phyloP scores from a whole-genome alignment of 1,140 invertebrate genomes.

The Gryon sp. region DNA sequence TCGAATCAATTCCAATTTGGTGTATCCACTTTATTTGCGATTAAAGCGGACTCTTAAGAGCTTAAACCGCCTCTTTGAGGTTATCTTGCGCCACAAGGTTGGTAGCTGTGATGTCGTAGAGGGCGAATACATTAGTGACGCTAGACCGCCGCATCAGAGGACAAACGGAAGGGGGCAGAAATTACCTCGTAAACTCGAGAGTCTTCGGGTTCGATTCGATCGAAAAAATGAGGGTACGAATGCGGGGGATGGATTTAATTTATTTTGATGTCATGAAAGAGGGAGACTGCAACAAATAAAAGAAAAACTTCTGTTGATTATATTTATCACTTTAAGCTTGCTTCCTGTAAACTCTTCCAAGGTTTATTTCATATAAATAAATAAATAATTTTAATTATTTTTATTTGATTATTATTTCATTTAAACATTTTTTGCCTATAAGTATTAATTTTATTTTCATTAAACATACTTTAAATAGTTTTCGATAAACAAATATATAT shows the following conservation, averaged over 20 bases:
- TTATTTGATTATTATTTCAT: constrained; percentile 47
- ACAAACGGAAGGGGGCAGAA: constrained; percentile 42
- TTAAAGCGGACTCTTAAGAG: constrained; percentile 63
- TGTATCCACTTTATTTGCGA: constrained; percentile 61
- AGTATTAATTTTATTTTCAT: too few relatives aligned
- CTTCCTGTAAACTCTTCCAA: constrained; percentile 35
- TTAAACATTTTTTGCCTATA: too few relatives aligned
- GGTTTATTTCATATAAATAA: too few relatives aligned
- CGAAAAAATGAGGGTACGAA: constrained; percentile 64
- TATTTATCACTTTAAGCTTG: constrained; percentile 57
- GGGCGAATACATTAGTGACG: constrained; percentile 63
- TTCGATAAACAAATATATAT: too few relatives aligned
- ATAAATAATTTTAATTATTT: constrained; percentile 2
- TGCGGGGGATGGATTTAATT: constrained; percentile 67
- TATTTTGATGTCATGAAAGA: constrained; percentile 61
- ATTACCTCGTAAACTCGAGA: constrained; percentile 66
- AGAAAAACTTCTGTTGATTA: constrained; percentile 55
- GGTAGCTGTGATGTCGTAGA: constrained; percentile 59
- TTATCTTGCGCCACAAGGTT: constrained; percentile 62
- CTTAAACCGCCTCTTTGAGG: constrained; percentile 63
- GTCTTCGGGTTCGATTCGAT: constrained; percentile 62
- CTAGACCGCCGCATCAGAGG: constrained; percentile 42
- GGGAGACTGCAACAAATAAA: constrained; percentile 50
- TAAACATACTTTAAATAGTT: too few relatives aligned
- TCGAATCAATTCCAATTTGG: constrained; percentile 64